Conservation (phyloP, 1,140 invertebrate genomes). For the Anastrepha ludens region DNA sequence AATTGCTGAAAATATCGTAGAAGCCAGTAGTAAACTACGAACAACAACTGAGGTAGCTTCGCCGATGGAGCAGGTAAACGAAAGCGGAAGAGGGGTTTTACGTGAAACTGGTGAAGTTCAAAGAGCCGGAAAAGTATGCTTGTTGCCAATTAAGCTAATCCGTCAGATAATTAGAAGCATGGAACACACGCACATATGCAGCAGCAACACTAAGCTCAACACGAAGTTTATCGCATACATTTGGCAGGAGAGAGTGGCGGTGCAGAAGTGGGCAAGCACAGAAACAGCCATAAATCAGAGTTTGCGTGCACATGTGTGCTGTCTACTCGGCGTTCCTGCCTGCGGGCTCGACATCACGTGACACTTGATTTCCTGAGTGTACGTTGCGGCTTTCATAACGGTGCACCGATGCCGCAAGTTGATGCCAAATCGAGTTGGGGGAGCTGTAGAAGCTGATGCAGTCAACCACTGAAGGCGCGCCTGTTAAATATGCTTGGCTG, state of each 20-base stretch:
- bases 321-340: neutral
- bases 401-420: neutral
- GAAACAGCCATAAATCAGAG: constrained; percentile 37
- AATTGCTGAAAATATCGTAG: too few species aligned
- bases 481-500: neutral
- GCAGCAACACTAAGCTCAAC: neutral
- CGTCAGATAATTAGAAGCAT: constrained; percentile 55
- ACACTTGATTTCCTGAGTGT: constrained; percentile 36
- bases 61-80: too few species aligned
- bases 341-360: constrained; percentile 9
- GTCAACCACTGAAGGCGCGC: neutral
- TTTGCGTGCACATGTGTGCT: neutral
- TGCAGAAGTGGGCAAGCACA: neutral
- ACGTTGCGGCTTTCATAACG: constrained; percentile 22
- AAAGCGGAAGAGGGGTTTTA: too few species aligned
- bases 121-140: constrained; percentile 51
- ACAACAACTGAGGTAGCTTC: too few species aligned
- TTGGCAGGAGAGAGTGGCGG: neutral
- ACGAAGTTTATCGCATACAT: constrained; percentile 25
- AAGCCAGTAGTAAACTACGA: too few species aligned
- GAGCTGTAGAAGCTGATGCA: neutral
- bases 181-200: neutral
- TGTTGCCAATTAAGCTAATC: constrained; percentile 56
- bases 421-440: too few species aligned
- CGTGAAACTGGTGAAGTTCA: constrained; percentile 10